Percentiles rank a stretch among this genome's conserved stretches.
Evolutionary conservation across 2,888 invertebrate genomes (phyloP).

Genomic region (Prosapia bicincta): DNA sequence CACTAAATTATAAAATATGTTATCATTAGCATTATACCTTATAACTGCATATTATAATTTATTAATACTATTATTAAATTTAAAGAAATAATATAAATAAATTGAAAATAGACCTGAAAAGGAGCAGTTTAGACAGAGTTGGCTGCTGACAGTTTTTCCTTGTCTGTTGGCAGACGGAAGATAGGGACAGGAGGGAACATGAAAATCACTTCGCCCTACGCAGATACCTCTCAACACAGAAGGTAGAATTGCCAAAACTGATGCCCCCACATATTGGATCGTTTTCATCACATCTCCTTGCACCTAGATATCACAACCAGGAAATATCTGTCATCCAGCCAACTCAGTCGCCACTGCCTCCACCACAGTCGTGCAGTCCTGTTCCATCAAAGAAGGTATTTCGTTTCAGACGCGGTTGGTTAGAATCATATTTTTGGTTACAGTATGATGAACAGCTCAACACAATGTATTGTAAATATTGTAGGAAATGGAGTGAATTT

Average conservation of each 20-base stretch:
- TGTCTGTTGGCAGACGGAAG: conserved; percentile 35
- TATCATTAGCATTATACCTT: no score
- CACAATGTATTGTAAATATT: conserved; percentile 70
- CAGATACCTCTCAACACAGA: conserved; percentile 21
- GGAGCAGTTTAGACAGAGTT: conserved; percentile 11
- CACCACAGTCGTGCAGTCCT: background rate
- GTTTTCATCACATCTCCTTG: conserved; percentile 35
- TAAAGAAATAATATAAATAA: no score
- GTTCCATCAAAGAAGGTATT: conserved; percentile 52
- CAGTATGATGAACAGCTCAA: conserved; percentile 64
- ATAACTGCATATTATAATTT: no score
- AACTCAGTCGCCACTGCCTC: conserved; percentile 27
- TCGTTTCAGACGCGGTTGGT: conserved; percentile 65
- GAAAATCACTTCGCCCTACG: conserved; percentile 16
- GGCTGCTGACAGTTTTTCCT: conserved; percentile 15
- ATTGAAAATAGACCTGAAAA: background rate
- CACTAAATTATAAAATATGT: no score
- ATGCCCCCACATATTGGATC: conserved; percentile 37
- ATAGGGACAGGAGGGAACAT: conserved; percentile 9
- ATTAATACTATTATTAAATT: no score
- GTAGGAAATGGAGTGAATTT: conserved; percentile 67
- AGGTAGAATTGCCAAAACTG: conserved; percentile 40
- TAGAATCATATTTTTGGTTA: conserved; percentile 67
- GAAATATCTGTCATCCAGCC: conserved; percentile 47
- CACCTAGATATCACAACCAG: conserved; percentile 34